Evolutionary conservation across 2,888 invertebrate species (phyloP), one percentile per base, ranked within the genome.

Genomic region (Drosophila falleni): DNA sequence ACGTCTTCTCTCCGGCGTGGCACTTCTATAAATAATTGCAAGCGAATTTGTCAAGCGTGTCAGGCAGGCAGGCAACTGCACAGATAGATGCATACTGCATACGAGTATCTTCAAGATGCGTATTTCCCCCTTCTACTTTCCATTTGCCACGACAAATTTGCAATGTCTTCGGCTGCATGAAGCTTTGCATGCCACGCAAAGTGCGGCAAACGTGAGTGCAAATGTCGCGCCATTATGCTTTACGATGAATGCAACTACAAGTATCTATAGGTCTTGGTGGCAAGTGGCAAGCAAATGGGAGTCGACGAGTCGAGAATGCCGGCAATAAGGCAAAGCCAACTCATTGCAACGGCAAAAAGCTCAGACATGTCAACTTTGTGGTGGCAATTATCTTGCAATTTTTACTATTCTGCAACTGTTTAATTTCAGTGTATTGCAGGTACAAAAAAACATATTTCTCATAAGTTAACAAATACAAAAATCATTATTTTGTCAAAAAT

Each of bases 1-100:
- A 77, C 62, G 66, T 75, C 81, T 66, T 60, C 51, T 51, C 39
- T 37, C 68, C 64, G 58, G 58, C 41, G 56, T 80, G 82, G 59
- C 87, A 83, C 84, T 87, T 80, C 87, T 87, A 87, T 87, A 87
- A 86, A 86, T 86, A 87, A 87, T 87, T 87, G 86, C 86, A 71
- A 68, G 86, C 86, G 74, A 86, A 87, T 86, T 87, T 86, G 83
- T 86, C 87, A 86, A 77, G 78, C 86, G 78, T 83, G 74, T 76
- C 82, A 84, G 78, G 69, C 61, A n/a, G 68, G 31, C 77, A 66
- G 60, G 50, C 55, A 58, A 46, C 33, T 37, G 54, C 51, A 35
- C 23, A 49, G 39, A 16, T 46, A 49, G 39, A 16, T 46, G 50
- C 73, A n/a, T n/a, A n/a, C n/a, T n/a, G 44, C 42, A 41, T 51